Percentiles rank a stretch among this genome's conserved stretches.
Evolutionary conservation across 2,888 invertebrate genomes (phyloP).

Genomic region (Unio delphinus): DNA sequence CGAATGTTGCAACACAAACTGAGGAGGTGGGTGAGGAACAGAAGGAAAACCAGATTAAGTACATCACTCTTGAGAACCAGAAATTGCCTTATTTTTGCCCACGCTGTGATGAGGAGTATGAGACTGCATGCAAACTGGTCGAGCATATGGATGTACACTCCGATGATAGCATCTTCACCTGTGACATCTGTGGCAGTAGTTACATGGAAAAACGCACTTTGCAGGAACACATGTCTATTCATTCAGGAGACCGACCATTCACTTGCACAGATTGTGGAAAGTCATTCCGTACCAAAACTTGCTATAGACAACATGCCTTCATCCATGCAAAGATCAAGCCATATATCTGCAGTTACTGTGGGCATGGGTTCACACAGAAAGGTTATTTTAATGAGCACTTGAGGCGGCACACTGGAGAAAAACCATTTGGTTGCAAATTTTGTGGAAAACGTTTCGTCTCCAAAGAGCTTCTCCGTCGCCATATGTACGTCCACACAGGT

Average conservation of each 20-base stretch:
- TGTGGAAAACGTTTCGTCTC: constrained; percentile 31
- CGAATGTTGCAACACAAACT: neutral
- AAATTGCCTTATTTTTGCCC: constrained; percentile 1
- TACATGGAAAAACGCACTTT: constrained; percentile 26
- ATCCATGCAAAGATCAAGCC: constrained; percentile 30
- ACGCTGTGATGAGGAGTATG: constrained; percentile 6
- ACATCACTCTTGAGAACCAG: too few species aligned
- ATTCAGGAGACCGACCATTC: constrained; percentile 14
- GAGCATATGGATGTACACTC: constrained; percentile 19
- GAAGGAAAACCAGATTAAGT: too few species aligned
- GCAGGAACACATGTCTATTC: constrained; percentile 23
- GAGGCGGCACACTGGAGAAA: constrained; percentile 28
- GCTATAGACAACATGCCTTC: constrained; percentile 22
- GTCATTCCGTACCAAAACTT: constrained; percentile 28
- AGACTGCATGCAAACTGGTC: constrained; percentile 25
- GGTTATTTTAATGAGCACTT: constrained; percentile 32
- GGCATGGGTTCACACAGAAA: constrained; percentile 36
- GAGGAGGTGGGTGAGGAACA: neutral
- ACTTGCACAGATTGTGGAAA: constrained; percentile 21
- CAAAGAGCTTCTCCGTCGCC: constrained; percentile 22
- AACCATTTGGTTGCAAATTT: constrained; percentile 26
- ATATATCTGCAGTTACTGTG: constrained; percentile 30
- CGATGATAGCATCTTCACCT: constrained; percentile 18
- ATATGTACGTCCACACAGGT: constrained; percentile 30
- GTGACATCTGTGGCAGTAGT: constrained; percentile 18